Evolutionary conservation across 2,888 invertebrate species (phyloP), one percentile per base, ranked within the genome.

Genomic region (Timema cristinae): DNA sequence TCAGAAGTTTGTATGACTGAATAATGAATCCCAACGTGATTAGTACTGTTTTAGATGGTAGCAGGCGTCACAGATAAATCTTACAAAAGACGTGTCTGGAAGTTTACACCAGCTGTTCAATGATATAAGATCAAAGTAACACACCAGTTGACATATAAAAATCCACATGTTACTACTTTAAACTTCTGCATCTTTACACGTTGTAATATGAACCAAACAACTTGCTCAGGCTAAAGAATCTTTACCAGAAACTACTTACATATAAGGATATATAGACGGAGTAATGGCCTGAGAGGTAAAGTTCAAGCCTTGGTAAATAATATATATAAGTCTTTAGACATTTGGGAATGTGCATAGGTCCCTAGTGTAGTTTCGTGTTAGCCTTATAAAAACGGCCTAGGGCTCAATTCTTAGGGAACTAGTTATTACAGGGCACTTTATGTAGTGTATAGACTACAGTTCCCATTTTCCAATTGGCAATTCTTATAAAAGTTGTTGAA

Each of bases 141-240:
- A 59, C 59, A 15, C 8, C n/a, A 59, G 59, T 32, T n/a, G n/a
- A 59, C 32, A 59, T 59, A n/a, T n/a, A n/a, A 59, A 59, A 11
- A 59, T 59, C 59, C 15, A n/a, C 13, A 59, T 59, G 59, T n/a
- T 59, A 13, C n/a, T 59, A 0, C n/a, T 13, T 59, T 0, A 59
- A 59, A n/a, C n/a, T 0, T 13, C 16, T 59, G 59, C n/a, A 59
- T 59, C 0, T n/a, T n/a, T 59, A 59, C 59, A 59, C 59, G n/a
- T 59, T 59, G 59, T 2, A n/a, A n/a, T 59, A 9, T n/a, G n/a
- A n/a, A 59, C 59, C 59, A 59, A n/a, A n/a, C 32, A 59, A 59
- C 8, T 59, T 1, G n/a, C 59, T 8, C 32, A 59, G 10, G 59
- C 0, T 0, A 0, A 59, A 5, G 59, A 13, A n/a, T n/a, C n/a